Percentiles rank a stretch among this genome's conserved stretches.
Evolutionary conservation across 2,797 vertebrate species (phyloP).

Genomic region (Squalus acanthias): DNA sequence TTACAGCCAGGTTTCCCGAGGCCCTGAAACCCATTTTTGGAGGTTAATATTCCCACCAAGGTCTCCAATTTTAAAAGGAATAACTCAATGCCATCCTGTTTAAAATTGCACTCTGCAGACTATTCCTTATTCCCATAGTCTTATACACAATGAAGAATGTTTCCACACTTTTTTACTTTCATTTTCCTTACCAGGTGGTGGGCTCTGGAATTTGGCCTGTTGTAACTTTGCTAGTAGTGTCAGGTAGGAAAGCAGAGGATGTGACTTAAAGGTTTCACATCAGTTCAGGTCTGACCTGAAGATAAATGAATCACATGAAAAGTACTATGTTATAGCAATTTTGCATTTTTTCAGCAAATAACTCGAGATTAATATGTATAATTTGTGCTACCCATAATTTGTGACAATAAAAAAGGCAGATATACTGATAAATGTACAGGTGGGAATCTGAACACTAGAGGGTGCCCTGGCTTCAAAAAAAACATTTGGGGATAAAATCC

Average conservation of each 20-base stretch:
- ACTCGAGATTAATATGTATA: not conserved
- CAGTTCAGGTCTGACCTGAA: not conserved
- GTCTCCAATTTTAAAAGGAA: not conserved
- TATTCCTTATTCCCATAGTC: not conserved
- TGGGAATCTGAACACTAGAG: not conserved
- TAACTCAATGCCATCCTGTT: not conserved
- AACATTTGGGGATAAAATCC: not conserved
- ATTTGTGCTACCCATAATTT: not conserved
- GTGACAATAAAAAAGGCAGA: not conserved
- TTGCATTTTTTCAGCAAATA: not conserved
- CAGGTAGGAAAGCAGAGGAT: not conserved
- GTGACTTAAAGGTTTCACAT: not conserved
- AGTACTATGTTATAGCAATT: not conserved
- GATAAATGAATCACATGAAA: not conserved
- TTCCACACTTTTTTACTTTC: not conserved
- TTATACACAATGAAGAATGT: not conserved
- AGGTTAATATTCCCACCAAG: not conserved
- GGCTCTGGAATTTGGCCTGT: not conserved
- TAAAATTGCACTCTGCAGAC: not conserved
- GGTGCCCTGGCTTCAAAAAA: not conserved
- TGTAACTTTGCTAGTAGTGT: not conserved
- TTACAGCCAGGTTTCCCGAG: no score
- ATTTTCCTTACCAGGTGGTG: not conserved
- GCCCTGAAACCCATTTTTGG: no score
- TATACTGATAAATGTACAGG: not conserved